phyloP scores from a whole-genome alignment of 2,797 vertebrate species.

The Ctenopoma kingsleyae region DNA sequence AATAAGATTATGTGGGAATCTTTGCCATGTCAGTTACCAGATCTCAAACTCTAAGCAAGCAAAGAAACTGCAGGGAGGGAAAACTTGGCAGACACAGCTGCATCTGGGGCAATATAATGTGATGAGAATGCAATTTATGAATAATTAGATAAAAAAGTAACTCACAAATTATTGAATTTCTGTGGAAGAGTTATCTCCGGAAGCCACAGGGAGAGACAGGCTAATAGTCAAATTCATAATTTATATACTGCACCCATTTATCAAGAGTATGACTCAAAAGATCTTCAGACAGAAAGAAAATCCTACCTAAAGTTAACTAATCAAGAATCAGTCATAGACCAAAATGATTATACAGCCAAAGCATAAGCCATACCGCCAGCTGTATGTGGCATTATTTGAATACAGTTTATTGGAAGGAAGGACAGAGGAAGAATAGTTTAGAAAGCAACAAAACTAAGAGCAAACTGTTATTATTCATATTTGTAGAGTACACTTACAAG shows the following conservation, averaged over 20 bases:
- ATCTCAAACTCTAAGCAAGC: slow-evolving; percentile 22
- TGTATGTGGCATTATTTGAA: neutral
- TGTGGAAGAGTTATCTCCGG: slow-evolving; percentile 1
- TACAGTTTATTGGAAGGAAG: neutral
- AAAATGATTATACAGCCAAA: neutral
- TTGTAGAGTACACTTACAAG: too few species aligned
- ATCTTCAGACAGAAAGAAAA: neutral
- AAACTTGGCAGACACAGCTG: slow-evolving; percentile 13
- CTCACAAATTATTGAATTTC: slow-evolving; percentile 24
- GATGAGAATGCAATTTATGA: slow-evolving; percentile 29
- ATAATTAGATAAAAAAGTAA: slow-evolving; percentile 36
- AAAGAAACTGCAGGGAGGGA: slow-evolving; percentile 21
- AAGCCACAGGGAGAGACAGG: neutral
- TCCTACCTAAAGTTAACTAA: neutral
- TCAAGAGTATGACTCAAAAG: slow-evolving; percentile 12
- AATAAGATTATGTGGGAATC: slow-evolving; percentile 22
- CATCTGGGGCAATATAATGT: slow-evolving; percentile 15
- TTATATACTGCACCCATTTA: neutral
- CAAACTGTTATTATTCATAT: too few species aligned
- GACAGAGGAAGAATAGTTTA: neutral
- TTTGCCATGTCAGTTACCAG: slow-evolving; percentile 32
- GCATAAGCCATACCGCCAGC: neutral
- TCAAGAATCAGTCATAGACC: slow-evolving; percentile 10
- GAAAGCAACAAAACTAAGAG: neutral
- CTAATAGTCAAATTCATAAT: neutral